A percentile compares a stretch with the other conserved stretches of the same genome.
Evolutionary conservation across 2,888 invertebrate species (phyloP).

Genomic region (Omphaloscelis lunosa): DNA sequence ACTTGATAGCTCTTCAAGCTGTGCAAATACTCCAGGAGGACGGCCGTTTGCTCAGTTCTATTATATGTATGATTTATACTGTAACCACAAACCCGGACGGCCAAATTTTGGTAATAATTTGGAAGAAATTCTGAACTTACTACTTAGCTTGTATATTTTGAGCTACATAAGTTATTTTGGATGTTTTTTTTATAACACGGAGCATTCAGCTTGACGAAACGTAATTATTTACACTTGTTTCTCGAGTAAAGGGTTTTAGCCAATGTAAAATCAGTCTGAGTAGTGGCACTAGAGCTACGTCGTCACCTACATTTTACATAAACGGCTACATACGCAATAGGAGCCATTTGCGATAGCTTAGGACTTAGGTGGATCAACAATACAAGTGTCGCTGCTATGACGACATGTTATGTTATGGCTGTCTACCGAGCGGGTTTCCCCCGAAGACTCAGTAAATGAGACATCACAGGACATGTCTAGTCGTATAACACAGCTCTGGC

Average conservation of each 20-base stretch:
- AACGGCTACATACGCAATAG: neutral
- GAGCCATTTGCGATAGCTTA: constrained; percentile 3
- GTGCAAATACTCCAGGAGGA: constrained; percentile 39
- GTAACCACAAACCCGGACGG: constrained; percentile 39
- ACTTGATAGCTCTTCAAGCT: constrained; percentile 36
- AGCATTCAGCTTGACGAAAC: neutral
- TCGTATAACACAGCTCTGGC: neutral
- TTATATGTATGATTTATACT: constrained; percentile 48
- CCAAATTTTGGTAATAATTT: constrained; percentile 21
- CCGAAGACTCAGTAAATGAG: neutral
- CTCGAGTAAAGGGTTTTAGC: neutral
- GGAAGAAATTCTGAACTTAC: constrained; percentile 24
- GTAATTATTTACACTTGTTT: neutral
- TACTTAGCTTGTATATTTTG: neutral
- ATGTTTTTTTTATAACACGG: neutral
- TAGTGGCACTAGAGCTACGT: neutral
- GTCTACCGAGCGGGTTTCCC: constrained; percentile 30
- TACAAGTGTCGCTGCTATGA: constrained; percentile 21
- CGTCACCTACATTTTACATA: neutral
- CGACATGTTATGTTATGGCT: neutral
- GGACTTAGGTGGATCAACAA: constrained; percentile 1
- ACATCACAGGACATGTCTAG: neutral
- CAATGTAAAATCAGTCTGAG: neutral
- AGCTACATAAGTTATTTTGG: too few relatives aligned
- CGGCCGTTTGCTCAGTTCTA: constrained; percentile 50